Base-by-base conservation (phyloP, 92 coral and sea anemone species). In the Pocillopora grandis region DNA sequence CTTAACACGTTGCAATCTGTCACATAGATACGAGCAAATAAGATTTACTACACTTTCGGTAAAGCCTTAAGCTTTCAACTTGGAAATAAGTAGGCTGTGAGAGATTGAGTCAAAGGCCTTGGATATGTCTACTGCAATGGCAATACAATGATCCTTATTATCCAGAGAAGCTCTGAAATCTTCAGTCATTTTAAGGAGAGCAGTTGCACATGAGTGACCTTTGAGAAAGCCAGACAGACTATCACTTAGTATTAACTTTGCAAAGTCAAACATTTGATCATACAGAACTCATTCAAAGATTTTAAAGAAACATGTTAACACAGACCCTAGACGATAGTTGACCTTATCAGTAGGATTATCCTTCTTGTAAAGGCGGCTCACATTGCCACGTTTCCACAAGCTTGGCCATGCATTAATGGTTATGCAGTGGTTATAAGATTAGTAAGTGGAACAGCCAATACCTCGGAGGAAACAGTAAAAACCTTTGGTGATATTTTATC, bases 331-430 rank as follows among this genome's bases (percentile, higher is more conserved):
- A 16, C 90, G 73, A 72, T 72, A 87, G 68, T 81, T 87, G 8
- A 36, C 66, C 79, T 87, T 87, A 64, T 72, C 70, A 62, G 49
- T 42, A 42, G 49, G 49, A 42, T 5, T 5, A 42, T 81, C 87
- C 82, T 83, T 87, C 80, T 82, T 82, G 52, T 58, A 83, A 60
- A 83, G 67, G 57, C 71, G 87, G 60, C 87, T 82, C 66, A 82
- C 87, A 73, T 82, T 87, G 82, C 90, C 81, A 52, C 82, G 52
- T 87, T 87, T 87, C 90, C 90, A 87, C 85, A 68, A 72, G 49
- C 75, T 87, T 36, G 76, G 87, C 82, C 66, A 87, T 11, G 67
- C 57, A 62, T 58, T 58, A 52, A 58, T 76, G 59, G 58, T 48
- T 60, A 74, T 87, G 62, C 80, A 82, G 80, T 87, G 66, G 52